Evolutionary conservation across 2,113 vertebrate genomes (phyloP), one percentile per base, ranked within the genome.

Genomic region (Ardeotis arabs): DNA sequence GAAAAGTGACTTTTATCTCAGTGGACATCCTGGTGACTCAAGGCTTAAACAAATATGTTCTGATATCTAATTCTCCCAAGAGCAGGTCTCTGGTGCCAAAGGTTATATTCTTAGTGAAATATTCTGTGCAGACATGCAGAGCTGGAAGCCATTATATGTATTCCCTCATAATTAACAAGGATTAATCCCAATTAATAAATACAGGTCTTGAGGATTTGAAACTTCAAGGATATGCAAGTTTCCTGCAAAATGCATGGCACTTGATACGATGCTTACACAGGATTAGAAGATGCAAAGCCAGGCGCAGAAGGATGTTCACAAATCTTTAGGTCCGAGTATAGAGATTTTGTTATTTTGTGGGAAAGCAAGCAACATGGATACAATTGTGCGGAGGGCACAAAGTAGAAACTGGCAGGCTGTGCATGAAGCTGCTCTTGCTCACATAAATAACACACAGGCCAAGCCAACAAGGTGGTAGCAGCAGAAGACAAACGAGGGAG

Each of bases 161-260:
- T 95, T 97, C 95, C 88, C 86, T 84, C 58, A n/a, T 76, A 92
- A 95, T 87, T 96, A 92, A 33, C 49, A 87, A 23, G 73, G 31
- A 76, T 87, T 64, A 59, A 15, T 75, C 29, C 37, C 63, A 69
- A 93, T 81, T 53, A 94, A 92, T 49, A 59, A 89, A 84, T 29
- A 25, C 17, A 73, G 27, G 52, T 60, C 60, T 87, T 84, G 14
- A 55, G 12, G 35, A 87, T 82, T 90, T 76, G 49, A 58, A 89
- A 77, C 24, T 39, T 35, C 45, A 86, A 91, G 52, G 50, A 74
- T 69, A 62, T 27, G 22, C 17, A 93, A 24, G 22, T 29, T 95
- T 95, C 74, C 92, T 89, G 47, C 28, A 79, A 79, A 94, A 87
- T 2, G 2, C 29, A 50, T 39, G 7, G 35, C 31, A 39, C 41